phyloP scores from a whole-genome alignment of 2,797 vertebrate genomes.

The Vespertilio murinus region DNA sequence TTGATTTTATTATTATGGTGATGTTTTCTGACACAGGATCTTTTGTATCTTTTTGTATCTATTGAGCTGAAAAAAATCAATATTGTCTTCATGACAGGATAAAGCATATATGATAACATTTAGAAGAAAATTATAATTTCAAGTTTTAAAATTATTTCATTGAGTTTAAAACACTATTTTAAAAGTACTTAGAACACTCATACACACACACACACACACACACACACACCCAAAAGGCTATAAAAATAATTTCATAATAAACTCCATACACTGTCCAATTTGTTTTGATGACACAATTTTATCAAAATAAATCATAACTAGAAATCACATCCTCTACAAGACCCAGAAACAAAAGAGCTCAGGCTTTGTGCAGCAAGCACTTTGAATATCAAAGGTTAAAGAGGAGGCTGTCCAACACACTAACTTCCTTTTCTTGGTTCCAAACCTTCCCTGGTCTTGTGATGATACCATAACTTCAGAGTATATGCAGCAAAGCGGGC shows the following conservation, averaged over 20 bases:
- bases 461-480: neutral
- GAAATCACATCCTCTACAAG: neutral
- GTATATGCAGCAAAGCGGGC: neutral
- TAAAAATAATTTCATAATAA: conserved; percentile 28
- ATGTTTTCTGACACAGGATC: conserved; percentile 43
- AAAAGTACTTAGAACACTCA: neutral
- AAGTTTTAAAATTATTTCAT: conserved; percentile 39
- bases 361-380: neutral
- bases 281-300: conserved; percentile 31
- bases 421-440: neutral
- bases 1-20: conserved; percentile 38
- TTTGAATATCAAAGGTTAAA: conserved; percentile 18
- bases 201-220: neutral
- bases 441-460: neutral
- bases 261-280: neutral
- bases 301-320: conserved; percentile 12
- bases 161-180: conserved; percentile 23
- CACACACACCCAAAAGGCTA: neutral
- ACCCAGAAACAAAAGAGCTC: neutral
- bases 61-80: neutral
- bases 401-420: neutral
- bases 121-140: conserved; percentile 34
- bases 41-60: neutral
- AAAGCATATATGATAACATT: conserved; percentile 40
- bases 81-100: neutral